Evolutionary conservation across 2,888 invertebrate genomes (phyloP), one percentile per base, ranked within the genome.

Genomic region (Gryllus longicercus): DNA sequence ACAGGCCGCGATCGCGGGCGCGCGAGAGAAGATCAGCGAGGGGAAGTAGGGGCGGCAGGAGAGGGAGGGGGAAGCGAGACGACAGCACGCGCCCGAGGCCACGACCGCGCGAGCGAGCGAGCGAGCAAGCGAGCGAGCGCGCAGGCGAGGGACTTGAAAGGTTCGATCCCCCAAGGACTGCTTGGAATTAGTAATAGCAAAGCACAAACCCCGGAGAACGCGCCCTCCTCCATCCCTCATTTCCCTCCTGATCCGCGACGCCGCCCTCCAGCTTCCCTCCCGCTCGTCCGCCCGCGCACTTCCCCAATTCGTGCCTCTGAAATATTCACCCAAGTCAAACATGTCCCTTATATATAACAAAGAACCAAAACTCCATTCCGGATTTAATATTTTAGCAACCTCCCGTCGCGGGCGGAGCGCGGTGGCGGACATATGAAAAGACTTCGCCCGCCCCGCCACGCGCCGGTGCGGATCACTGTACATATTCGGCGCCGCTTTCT

Each of bases 301-400:
- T 74, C 75, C 75, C 81, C 80, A 81, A 78, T 80, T 75, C 74
- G 79, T 76, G 63, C 74, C 74, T 75, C 80, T 82, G 80, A 82
- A 82, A 82, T 80, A 81, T 82, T 82, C 81, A 82, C 76, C 63
- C 51, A 82, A 82, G 82, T 81, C 82, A 82, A 82, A 81, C 82
- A 82, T 79, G 78, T 76, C 79, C 80, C 78, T 77, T 50, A 21
- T 50, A 63, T 50, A 77, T 78, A 79, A 81, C 82, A 81, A 82
- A 81, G 81, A 79, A 75, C 80, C 77, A 80, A 77, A 79, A 80
- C 79, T 82, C 78, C 76, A 78, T 79, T 78, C 78, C 74, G 78
- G 78, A 81, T 81, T 82, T 80, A 82, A 82, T 82, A 82, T 82
- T 82, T 81, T 79, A 81, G 50, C 77, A 77, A 79, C 38, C 51